Evolutionary conservation across 2,113 vertebrate genomes (phyloP).

Genomic region (Hiodon tergisus): DNA sequence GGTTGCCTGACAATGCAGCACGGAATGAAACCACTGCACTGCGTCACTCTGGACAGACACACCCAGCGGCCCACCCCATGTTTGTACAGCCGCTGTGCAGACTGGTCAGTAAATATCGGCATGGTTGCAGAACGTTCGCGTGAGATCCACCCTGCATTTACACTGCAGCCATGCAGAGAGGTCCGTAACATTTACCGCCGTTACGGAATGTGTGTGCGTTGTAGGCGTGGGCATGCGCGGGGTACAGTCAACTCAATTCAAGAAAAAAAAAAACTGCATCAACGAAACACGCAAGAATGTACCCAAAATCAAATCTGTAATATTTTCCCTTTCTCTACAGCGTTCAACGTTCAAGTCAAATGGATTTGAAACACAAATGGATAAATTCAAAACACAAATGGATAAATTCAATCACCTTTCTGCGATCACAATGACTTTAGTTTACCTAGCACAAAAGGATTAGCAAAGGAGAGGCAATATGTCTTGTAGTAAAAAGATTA

Average conservation of each 20-base stretch:
- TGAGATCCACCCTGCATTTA: not conserved
- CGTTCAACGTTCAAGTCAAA: not conserved
- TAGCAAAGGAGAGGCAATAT: not conserved
- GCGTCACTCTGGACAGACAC: not conserved
- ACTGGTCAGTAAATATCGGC: not conserved
- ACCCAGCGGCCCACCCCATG: not conserved
- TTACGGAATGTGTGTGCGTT: not conserved
- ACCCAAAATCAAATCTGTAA: not conserved
- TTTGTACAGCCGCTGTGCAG: not conserved
- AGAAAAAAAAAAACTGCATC: not conserved
- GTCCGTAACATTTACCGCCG: not conserved
- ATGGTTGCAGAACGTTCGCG: not conserved
- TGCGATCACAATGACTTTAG: conserved; percentile 14
- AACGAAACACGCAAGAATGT: too few relatives aligned
- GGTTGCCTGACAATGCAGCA: not conserved
- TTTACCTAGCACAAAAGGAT: conserved; percentile 1
- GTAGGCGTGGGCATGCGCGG: too few relatives aligned
- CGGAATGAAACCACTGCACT: not conserved
- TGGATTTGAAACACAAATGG: conserved; percentile 1
- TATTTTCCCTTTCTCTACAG: not conserved
- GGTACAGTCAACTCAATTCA: not conserved
- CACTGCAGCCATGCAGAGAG: not conserved
- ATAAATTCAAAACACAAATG: conserved; percentile 12
- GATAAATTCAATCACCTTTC: not conserved
- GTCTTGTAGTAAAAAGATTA: not conserved